Evolutionary conservation across 2,797 vertebrate genomes (phyloP).

Genomic region (Nothura maculosa): DNA sequence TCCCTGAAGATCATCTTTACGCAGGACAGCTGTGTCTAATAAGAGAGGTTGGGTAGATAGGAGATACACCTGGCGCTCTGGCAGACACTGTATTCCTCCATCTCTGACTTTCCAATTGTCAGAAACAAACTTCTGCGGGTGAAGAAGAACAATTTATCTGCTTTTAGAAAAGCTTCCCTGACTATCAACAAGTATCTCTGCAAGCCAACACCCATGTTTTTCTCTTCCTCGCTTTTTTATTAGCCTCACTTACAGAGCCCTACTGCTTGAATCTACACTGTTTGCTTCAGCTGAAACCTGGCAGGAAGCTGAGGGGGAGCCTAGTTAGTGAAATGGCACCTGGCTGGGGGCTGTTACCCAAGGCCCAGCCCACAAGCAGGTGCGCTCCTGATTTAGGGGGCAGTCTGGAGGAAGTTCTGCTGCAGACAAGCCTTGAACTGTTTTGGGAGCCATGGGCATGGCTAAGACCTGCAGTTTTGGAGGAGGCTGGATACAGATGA

Average conservation of each 20-base stretch:
- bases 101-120: not conserved
- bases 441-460: fast-evolving
- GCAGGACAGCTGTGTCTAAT: not conserved
- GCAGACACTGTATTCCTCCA: not conserved
- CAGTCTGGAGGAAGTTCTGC: fast-evolving
- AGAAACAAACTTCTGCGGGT: not conserved
- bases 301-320: too few relatives aligned
- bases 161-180: too few relatives aligned
- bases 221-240: not conserved
- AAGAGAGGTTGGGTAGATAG: not conserved
- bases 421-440: fast-evolving
- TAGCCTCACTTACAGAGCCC: fast-evolving
- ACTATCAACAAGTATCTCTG: not conserved
- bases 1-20: not conserved
- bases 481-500: fast-evolving
- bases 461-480: fast-evolving
- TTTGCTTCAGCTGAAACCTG: not conserved
- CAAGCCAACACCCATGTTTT: not conserved
- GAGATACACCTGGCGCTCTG: not conserved
- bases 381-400: fast-evolving
- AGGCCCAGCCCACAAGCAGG: fast-evolving
- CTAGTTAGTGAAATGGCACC: fast-evolving
- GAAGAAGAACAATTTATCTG: too few relatives aligned
- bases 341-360: not conserved
- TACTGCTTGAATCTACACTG: fast-evolving